Evolutionary conservation across 2,888 invertebrate genomes (phyloP).

Genomic region (Xanthostigma xanthostigma): DNA sequence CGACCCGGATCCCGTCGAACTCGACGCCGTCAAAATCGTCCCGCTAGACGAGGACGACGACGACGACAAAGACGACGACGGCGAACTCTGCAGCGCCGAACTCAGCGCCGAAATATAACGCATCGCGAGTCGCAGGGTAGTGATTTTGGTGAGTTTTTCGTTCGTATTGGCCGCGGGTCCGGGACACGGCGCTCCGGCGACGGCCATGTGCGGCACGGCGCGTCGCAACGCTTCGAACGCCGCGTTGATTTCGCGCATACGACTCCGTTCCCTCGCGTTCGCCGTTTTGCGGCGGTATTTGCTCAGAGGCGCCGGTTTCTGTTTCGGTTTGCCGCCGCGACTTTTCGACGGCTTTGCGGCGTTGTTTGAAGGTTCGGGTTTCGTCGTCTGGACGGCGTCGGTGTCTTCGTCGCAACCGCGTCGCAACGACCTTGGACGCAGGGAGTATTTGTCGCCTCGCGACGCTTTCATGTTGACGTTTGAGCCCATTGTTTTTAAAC

Average conservation of each 20-base stretch:
- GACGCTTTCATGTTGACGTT: conserved; percentile 2
- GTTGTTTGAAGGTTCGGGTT: background rate
- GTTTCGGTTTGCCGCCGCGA: conserved; percentile 21
- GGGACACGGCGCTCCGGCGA: conserved; percentile 1
- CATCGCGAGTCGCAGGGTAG: conserved; percentile 48
- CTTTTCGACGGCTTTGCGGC: conserved; percentile 7
- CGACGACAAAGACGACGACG: conserved; percentile 2
- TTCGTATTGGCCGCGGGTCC: conserved; percentile 24
- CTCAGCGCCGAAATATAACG: conserved; percentile 42
- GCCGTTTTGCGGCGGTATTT: conserved; percentile 54
- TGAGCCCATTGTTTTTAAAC: conserved; percentile 14
- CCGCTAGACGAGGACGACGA: conserved; percentile 3
- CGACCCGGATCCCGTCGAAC: conserved; percentile 2
- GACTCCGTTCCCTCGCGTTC: conserved; percentile 46
- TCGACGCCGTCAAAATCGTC: conserved; percentile 1
- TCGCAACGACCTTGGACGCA: conserved; percentile 24
- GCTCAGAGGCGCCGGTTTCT: conserved; percentile 38
- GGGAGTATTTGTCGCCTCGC: conserved; percentile 26
- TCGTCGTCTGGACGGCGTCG: background rate
- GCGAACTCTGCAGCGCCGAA: conserved; percentile 21
- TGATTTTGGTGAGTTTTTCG: conserved; percentile 50
- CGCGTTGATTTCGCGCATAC: conserved; percentile 53
- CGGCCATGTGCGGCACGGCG: conserved; percentile 33
- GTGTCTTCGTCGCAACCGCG: conserved; percentile 12
- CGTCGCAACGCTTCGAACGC: conserved; percentile 47